Conservation (phyloP, 2,888 invertebrate genomes). For the Leptopilina drosophilae region DNA sequence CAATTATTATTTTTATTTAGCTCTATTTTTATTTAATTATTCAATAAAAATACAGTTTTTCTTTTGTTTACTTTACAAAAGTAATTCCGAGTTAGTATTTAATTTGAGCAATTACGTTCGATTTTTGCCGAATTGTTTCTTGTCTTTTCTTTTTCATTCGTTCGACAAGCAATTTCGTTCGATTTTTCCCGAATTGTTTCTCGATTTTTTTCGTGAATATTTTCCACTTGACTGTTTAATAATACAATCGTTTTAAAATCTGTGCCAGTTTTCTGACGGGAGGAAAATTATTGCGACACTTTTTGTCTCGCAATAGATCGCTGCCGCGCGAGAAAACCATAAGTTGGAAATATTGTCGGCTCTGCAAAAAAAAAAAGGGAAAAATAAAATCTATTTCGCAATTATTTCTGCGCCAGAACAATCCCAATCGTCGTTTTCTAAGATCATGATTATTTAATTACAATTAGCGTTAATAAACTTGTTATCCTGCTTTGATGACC, state of each 20-base stretch:
- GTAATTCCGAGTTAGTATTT: no score
- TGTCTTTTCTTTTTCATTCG: no score
- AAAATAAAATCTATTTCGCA: conserved; percentile 6
- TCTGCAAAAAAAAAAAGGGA: conserved; percentile 23
- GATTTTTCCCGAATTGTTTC: no score
- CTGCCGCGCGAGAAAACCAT: conserved; percentile 18
- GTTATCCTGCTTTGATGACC: conserved; percentile 16
- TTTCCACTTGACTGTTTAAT: conserved; percentile 37
- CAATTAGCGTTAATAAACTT: conserved; percentile 29
- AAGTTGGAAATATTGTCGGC: conserved; percentile 25
- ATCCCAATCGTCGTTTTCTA: not conserved
- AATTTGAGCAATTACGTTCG: no score
- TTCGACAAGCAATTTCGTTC: no score
- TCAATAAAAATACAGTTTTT: no score
- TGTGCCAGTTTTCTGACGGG: conserved; percentile 20
- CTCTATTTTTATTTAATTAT: no score
- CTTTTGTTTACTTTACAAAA: no score
- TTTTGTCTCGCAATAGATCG: conserved; percentile 4
- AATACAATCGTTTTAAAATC: not conserved
- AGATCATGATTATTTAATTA: conserved; percentile 31
- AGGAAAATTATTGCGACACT: conserved; percentile 10
- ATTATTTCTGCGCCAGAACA: conserved; percentile 5
- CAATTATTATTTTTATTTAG: not conserved
- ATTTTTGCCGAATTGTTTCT: no score
- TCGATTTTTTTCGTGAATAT: conserved; percentile 38